Percentiles rank a stretch among this genome's conserved stretches.
phyloP scores from a whole-genome alignment of 2,888 invertebrate species.

The Physocephala rufipes region DNA sequence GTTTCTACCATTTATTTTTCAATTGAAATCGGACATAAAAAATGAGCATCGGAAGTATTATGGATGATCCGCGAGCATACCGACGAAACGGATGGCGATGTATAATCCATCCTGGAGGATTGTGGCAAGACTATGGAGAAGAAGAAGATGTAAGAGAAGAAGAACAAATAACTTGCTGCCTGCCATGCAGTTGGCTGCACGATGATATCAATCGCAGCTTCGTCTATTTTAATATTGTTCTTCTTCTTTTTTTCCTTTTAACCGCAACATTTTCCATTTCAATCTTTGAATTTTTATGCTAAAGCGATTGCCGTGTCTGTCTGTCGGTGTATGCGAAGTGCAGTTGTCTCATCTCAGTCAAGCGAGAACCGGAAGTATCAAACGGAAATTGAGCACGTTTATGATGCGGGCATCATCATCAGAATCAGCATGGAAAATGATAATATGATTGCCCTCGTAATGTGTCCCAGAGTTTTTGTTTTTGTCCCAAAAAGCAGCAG shows the following conservation, averaged over 20 bases:
- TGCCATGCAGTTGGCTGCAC: not conserved
- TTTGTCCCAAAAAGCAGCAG: no score
- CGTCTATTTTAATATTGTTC: no score
- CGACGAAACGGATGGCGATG: not conserved
- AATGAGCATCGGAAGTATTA: no score
- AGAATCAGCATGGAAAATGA: not conserved
- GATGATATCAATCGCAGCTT: conserved; percentile 17
- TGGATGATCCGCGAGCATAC: not conserved
- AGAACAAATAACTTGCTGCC: not conserved
- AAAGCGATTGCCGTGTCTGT: not conserved
- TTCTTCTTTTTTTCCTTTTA: not conserved
- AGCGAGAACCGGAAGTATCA: conserved; percentile 21
- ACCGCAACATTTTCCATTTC: conserved; percentile 24
- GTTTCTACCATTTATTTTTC: conserved; percentile 11
- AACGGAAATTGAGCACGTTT: conserved; percentile 25
- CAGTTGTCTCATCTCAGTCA: no score
- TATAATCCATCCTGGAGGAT: not conserved
- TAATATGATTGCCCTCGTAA: not conserved
- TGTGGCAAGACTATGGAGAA: no score
- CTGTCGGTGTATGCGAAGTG: no score
- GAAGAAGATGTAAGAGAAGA: no score
- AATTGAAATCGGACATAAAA: not conserved
- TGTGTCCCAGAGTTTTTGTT: no score
- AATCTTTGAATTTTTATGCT: conserved; percentile 6
- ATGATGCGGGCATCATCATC: not conserved